A percentile compares a stretch with the other conserved stretches of the same genome.
These are phyloP conservation scores for Eulemur macaco DNA, from an alignment of 2,113 vertebrate species.

Conservation along the genomic window DNA sequence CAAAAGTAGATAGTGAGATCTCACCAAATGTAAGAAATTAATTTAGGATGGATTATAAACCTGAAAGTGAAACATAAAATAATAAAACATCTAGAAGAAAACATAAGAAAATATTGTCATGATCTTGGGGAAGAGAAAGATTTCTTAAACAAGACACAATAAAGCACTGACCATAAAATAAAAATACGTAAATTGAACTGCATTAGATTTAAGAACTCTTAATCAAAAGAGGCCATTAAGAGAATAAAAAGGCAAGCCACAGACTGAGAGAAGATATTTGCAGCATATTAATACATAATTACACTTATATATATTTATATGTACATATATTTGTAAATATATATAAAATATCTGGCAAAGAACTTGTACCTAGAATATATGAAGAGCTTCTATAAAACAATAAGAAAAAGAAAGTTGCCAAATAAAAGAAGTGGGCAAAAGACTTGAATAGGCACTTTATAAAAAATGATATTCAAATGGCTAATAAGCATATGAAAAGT, in stretches of 20 bases:
- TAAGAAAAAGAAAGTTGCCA: not conserved
- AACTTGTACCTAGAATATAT: not conserved
- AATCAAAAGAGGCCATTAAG: not conserved
- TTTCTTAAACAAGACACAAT: not conserved
- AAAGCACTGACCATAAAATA: not conserved
- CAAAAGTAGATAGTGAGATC: not conserved
- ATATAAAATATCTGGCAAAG: not conserved
- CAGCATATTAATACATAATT: no score
- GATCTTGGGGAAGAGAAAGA: not conserved
- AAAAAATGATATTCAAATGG: constrained; percentile 8
- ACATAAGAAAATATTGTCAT: not conserved
- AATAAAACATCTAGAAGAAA: constrained; percentile 12
- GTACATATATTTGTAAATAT: not conserved
- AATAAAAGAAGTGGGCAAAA: not conserved
- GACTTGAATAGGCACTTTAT: not conserved
- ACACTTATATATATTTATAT: no score
- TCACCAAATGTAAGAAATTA: not conserved
- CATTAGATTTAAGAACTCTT: not conserved
- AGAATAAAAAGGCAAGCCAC: not conserved
- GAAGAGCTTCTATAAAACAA: not conserved
- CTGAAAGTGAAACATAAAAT: not conserved
- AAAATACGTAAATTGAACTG: not conserved
- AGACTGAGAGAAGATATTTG: not conserved
- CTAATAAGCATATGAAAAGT: not conserved
- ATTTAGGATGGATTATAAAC: not conserved